Percentiles rank a stretch among this genome's conserved stretches.
phyloP scores from a whole-genome alignment of 2,797 vertebrate species.

The Eulemur rubriventer region DNA sequence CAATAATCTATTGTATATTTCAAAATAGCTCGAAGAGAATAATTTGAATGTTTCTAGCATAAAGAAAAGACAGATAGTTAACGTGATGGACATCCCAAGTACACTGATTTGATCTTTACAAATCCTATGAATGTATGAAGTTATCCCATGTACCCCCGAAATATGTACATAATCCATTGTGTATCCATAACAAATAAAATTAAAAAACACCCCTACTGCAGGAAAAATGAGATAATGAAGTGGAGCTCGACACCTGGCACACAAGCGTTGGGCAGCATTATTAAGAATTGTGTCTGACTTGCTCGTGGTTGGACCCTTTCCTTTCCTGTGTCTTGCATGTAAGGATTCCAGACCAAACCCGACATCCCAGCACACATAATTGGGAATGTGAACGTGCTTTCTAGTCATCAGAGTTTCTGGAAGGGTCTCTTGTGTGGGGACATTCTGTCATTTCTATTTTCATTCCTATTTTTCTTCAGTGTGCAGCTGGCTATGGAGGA shows the following conservation, averaged over 20 bases:
- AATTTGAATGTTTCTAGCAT: background rate
- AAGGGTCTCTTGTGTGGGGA: background rate
- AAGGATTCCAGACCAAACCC: background rate
- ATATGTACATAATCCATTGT: background rate
- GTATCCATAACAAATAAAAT: background rate
- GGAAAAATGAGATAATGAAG: background rate
- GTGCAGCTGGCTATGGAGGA: background rate
- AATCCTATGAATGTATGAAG: background rate
- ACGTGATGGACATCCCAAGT: background rate
- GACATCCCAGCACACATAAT: background rate
- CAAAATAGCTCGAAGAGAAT: background rate
- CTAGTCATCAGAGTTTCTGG: background rate
- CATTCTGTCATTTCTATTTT: background rate
- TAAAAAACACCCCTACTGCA: background rate
- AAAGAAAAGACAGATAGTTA: background rate
- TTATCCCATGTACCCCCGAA: background rate
- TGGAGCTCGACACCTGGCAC: accelerated
- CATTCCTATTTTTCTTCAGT: background rate
- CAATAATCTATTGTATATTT: background rate
- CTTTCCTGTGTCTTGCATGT: too few species aligned
- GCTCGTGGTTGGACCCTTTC: accelerated
- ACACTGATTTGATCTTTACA: background rate
- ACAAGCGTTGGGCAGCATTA: accelerated
- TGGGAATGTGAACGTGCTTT: background rate
- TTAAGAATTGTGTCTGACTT: accelerated